Evolutionary conservation across 2,888 invertebrate species (phyloP).

Genomic region (Melangyna quadrimaculata): DNA sequence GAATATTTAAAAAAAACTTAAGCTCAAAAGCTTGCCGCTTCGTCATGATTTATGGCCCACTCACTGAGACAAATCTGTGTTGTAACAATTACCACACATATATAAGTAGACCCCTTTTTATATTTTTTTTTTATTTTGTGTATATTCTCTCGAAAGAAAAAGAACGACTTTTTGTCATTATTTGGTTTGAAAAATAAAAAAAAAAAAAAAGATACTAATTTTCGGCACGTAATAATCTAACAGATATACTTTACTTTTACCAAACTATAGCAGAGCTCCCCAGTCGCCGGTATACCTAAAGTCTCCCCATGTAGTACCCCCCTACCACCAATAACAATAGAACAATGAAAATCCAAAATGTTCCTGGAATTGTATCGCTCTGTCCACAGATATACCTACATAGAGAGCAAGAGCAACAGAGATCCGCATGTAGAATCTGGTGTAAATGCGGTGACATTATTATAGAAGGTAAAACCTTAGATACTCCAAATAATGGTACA

Average conservation of each 20-base stretch:
- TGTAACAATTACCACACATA: conserved; percentile 63
- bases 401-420: background rate
- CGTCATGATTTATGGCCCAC: conserved; percentile 61
- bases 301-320: too few relatives aligned
- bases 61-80: conserved; percentile 56
- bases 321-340: conserved; percentile 2
- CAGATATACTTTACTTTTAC: conserved; percentile 45
- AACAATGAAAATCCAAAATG: conserved; percentile 67
- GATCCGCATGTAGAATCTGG: conserved; percentile 47
- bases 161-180: conserved; percentile 17
- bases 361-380: conserved; percentile 43
- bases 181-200: conserved; percentile 37
- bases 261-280: background rate
- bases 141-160: background rate
- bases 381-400: background rate
- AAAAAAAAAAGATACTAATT: conserved; percentile 57
- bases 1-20: background rate
- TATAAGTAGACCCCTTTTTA: conserved; percentile 21
- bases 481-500: conserved; percentile 48
- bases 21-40: conserved; percentile 58
- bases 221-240: conserved; percentile 63
- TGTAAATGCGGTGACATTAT: conserved; percentile 70
- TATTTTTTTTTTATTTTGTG: too few relatives aligned
- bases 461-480: conserved; percentile 35
- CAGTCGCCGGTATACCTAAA: background rate